Base-by-base conservation (phyloP, 2,113 vertebrate genomes). In the Anhinga rufa region DNA sequence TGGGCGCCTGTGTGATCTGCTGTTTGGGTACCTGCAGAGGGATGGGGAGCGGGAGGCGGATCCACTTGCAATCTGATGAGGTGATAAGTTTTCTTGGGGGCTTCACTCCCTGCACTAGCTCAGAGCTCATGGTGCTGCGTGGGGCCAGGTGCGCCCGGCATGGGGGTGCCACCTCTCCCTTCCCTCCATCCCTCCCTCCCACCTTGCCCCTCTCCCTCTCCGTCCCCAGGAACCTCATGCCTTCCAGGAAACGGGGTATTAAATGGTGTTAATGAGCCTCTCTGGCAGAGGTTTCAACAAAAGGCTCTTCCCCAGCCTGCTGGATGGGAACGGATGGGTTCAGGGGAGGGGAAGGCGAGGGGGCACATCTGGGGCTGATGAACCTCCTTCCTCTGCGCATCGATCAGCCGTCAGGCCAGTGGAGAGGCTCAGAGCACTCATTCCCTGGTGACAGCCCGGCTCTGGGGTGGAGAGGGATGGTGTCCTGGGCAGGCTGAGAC, bases 31-130 rank as follows among this genome's bases (percentile, higher is more conserved):
- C 21, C 62, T 10, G 38, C 9, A 17, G 28, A 31, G 26, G 24
- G 38, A 4, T 6, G 52, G 14, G 34, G 17, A 83, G 34, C 6
- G 3, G 74, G 24, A 16, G 24, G 21, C 25, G 20, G 25, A 22
- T 4, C 40, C 32, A 1, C 42, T 20, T 60, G 42, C 42, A 16
- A 0, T 3, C 44, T 3, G 1, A 3, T 0, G 3, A 14, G 19
- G 15, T 7, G 64, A 14, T 10, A 9, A 6, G 24, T 2, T 26
- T 72, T 66, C 36, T 14, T 7, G 17, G 3, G 17, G 40, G 21
- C 9, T 48, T 22, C 17, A 14, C 29, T 52, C 29, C 48, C 60
- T 34, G 52, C 4, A 0, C 26, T 21, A 32, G 21, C 40, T 70
- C 60, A 10, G 10, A 77, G 85, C 36, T 22, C 46, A 0, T 1